Evolutionary conservation across 2,113 vertebrate species (phyloP).

Genomic region (Oreocharis arfaki): DNA sequence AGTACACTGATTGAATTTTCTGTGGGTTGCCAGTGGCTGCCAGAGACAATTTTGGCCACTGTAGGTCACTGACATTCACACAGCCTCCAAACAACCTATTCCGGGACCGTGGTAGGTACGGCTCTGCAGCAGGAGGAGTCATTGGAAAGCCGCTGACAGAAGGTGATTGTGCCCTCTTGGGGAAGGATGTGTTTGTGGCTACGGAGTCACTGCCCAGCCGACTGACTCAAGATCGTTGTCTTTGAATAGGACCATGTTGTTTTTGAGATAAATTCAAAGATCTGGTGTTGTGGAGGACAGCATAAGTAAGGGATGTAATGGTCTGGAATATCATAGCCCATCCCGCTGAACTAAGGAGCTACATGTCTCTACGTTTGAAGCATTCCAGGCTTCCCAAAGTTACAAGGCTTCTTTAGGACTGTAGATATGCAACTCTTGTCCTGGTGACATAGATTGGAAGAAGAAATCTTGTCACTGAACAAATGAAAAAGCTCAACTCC

Average conservation of each 20-base stretch:
- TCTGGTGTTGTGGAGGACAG: not conserved
- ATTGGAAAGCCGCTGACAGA: not conserved
- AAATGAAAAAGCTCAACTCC: not conserved
- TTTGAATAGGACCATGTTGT: not conserved
- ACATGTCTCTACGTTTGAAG: fast-evolving
- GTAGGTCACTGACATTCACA: fast-evolving
- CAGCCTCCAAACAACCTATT: not conserved
- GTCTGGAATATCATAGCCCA: not conserved
- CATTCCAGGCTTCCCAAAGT: not conserved
- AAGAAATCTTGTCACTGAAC: not conserved
- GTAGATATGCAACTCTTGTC: not conserved
- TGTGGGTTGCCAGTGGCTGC: not conserved
- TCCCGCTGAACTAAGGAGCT: not conserved
- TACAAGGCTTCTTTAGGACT: not conserved
- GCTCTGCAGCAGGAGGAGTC: not conserved
- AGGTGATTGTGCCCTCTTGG: not conserved
- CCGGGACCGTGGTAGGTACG: fast-evolving
- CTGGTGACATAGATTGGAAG: not conserved
- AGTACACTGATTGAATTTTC: not conserved
- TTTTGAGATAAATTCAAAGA: not conserved
- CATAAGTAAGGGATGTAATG: not conserved
- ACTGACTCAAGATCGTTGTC: not conserved
- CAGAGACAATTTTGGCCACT: fast-evolving
- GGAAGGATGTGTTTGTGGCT: not conserved
- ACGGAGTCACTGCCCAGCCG: fast-evolving